Evolutionary conservation across 2,113 vertebrate genomes (phyloP).

Genomic region (Tenrec ecaudatus): DNA sequence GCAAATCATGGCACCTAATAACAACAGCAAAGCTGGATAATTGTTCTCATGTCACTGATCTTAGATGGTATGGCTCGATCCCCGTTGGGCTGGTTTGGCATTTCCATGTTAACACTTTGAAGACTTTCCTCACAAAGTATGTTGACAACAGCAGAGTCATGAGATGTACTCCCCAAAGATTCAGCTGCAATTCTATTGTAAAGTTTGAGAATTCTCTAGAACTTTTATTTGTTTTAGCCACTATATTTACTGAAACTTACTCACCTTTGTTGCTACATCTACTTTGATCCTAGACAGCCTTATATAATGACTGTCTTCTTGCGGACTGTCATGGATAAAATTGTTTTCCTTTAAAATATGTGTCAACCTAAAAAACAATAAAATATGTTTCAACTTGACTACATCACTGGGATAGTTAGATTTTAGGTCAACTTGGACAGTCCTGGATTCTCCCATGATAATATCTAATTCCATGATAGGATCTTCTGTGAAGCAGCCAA

Average conservation of each 20-base stretch:
- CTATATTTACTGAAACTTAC: not conserved
- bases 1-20: no score
- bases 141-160: not conserved
- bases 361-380: no score
- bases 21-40: no score
- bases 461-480: no score
- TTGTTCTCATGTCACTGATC: not conserved
- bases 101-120: constrained; percentile 31
- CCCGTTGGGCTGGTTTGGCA: not conserved
- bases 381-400: no score
- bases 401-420: no score
- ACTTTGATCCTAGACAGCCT: not conserved
- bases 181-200: not conserved
- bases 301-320: not conserved
- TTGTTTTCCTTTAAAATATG: no score
- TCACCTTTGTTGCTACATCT: not conserved
- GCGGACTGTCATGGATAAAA: no score
- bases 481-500: no score
- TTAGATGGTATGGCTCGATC: constrained; percentile 23
- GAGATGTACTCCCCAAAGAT: not conserved
- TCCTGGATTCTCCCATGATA: no score
- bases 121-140: constrained; percentile 14
- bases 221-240: not conserved
- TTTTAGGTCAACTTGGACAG: no score
- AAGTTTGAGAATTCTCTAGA: constrained; percentile 26